Evolutionary conservation across 2,113 vertebrate species (phyloP).

Genomic region (Ancistrus triradiatus): DNA sequence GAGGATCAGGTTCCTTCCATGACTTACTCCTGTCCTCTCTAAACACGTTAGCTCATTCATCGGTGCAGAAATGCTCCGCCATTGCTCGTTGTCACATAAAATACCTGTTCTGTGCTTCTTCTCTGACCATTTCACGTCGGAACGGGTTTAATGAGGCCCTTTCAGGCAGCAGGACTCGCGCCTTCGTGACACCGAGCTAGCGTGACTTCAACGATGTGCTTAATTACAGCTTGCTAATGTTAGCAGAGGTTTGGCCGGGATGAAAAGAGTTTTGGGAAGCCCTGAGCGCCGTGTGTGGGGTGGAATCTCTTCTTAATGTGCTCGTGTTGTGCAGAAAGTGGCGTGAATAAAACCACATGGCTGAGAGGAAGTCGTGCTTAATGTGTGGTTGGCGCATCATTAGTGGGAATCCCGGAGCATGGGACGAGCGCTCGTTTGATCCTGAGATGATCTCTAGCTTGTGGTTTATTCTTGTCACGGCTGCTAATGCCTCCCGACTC

Average conservation of each 20-base stretch:
- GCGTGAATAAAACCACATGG: slow-evolving; percentile 9
- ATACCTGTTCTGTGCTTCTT: slow-evolving; percentile 19
- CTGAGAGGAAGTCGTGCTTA: slow-evolving; percentile 4
- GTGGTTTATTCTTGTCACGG: neutral
- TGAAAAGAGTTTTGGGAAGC: slow-evolving; percentile 3
- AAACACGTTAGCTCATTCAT: neutral
- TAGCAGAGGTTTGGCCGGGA: slow-evolving; percentile 7
- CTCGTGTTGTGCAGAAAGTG: slow-evolving; percentile 8
- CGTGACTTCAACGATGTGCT: slow-evolving; percentile 16
- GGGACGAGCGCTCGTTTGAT: too few relatives aligned
- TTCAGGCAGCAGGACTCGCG: slow-evolving; percentile 10
- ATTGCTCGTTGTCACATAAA: slow-evolving; percentile 18
- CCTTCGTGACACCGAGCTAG: slow-evolving; percentile 4
- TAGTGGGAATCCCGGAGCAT: slow-evolving; percentile 7
- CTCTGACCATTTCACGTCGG: slow-evolving; percentile 13
- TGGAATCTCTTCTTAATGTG: neutral
- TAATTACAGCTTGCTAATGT: slow-evolving; percentile 31
- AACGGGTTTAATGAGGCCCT: slow-evolving; percentile 26
- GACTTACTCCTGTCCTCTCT: neutral
- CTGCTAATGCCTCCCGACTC: neutral
- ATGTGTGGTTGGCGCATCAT: neutral
- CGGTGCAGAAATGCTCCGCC: neutral
- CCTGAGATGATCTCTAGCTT: neutral
- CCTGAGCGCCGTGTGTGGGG: slow-evolving; percentile 5
- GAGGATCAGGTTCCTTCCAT: too few relatives aligned